Base-by-base conservation (phyloP, 30 jellyfish, hydroid and myxozoan genomes). In the Turritopsis dohrnii region DNA sequence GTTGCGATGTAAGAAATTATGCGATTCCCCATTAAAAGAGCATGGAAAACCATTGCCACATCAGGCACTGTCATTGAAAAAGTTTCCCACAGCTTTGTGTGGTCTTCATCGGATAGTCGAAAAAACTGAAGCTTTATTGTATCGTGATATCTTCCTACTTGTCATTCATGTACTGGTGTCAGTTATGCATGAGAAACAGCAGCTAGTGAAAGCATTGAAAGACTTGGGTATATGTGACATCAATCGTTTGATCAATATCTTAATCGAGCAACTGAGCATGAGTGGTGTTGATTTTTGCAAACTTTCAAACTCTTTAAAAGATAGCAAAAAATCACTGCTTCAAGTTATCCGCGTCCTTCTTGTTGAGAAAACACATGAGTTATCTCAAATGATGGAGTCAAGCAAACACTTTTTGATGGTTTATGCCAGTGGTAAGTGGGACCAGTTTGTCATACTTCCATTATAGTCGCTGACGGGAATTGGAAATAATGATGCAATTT, bases 141-240 rank as follows among this genome's bases (percentile, higher is more conserved):
- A 80, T 53, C 26, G 24, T 25, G 79, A 75, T 8, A 90, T 90
- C 25, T 80, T 86, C 26, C 76, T 84, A 52, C 41, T 83, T 8
- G 84, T 86, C 18, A 87, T 90, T 21, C 86, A 85, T 26, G 87
- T 82, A 26, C 27, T 89, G 81, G 94, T 85, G 24, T 79, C 66
- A 71, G 75, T 85, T 13, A 52, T 89, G 81, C 76, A 74, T 30
- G 54, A 75, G 24, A 5, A 41, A 41, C 86, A 84, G 22, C 95
- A 89, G 71, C 86, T 89, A 0, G 84, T 77, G 20, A 17, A 20
- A 52, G 94, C 96, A 18, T 81, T 89, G 72, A 79, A 54, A 52
- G 94, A 89, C 53, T 88, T 89, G 52, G 93, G 86, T 21, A 66
- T 89, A n/a, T 84, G 75, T 54, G 79, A 84, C 29, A 87, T 89